Evolutionary conservation across 2,797 vertebrate species (phyloP).

Genomic region (Paratrypauchen microcephalus): DNA sequence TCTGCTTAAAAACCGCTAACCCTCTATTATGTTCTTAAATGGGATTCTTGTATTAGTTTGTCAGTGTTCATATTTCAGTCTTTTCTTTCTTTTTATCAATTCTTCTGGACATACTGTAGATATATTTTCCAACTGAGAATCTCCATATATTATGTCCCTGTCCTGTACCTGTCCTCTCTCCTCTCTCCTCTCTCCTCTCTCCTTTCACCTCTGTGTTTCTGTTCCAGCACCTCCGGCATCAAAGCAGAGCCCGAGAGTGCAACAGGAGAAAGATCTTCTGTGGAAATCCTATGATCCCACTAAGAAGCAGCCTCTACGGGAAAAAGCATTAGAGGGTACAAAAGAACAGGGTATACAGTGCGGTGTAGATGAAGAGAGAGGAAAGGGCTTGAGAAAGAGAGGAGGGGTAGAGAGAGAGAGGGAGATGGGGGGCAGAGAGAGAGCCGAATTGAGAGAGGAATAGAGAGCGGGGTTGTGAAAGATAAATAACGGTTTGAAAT

Average conservation of each 20-base stretch:
- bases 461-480: too few relatives aligned
- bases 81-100: too few relatives aligned
- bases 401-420: too few relatives aligned
- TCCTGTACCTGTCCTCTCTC: neutral
- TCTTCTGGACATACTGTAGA: too few relatives aligned
- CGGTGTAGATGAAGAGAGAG: neutral
- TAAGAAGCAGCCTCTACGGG: conserved; percentile 8
- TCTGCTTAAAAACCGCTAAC: too few relatives aligned
- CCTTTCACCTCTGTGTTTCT: conserved; percentile 33
- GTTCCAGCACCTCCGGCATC: conserved; percentile 27
- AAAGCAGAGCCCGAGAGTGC: conserved; percentile 23
- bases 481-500: too few relatives aligned
- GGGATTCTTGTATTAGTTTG: too few relatives aligned
- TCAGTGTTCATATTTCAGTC: too few relatives aligned
- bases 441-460: too few relatives aligned
- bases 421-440: neutral
- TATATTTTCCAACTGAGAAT: too few relatives aligned
- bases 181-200: neutral
- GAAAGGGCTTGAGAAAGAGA: neutral
- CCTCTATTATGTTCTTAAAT: too few relatives aligned
- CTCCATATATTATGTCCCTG: neutral
- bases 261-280: conserved; percentile 7
- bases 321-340: conserved; percentile 13
- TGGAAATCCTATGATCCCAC: conserved; percentile 23
- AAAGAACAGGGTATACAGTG: neutral